Conservation (phyloP, 2,113 vertebrate species). For the Mustelus asterias region DNA sequence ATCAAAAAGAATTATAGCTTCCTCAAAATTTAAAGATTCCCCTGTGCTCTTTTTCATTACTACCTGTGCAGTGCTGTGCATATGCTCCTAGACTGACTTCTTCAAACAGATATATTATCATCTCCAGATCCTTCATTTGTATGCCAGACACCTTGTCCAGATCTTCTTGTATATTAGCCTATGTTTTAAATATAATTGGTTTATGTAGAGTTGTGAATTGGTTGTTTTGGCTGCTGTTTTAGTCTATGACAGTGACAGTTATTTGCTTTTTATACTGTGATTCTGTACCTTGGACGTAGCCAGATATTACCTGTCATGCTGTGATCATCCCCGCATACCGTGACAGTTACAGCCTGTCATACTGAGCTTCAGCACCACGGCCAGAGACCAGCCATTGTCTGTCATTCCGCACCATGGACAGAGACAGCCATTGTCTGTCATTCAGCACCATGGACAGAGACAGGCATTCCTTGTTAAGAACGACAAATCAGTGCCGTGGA, state of each 20-base stretch:
- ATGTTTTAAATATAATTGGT: conserved; percentile 37
- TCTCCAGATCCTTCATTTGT: conserved; percentile 44
- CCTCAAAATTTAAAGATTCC: conserved; percentile 50
- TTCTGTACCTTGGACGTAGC: conserved; percentile 60
- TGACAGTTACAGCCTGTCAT: conserved; percentile 59
- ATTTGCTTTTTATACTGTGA: conserved; percentile 62
- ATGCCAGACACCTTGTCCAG: conserved; percentile 52
- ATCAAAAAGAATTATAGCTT: conserved; percentile 55
- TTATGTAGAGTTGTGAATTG: conserved; percentile 51
- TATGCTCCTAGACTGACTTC: conserved; percentile 49
- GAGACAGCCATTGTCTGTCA: conserved; percentile 59
- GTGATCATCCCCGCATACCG: conserved; percentile 53
- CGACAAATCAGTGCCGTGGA: neutral
- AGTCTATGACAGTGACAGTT: conserved; percentile 57
- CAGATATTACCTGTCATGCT: conserved; percentile 58
- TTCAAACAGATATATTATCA: conserved; percentile 48
- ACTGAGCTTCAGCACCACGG: conserved; percentile 60
- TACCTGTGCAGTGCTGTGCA: conserved; percentile 54
- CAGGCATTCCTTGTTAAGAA: conserved; percentile 52
- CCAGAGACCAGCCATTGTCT: conserved; percentile 58
- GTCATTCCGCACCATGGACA: conserved; percentile 55
- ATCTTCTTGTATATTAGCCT: conserved; percentile 46
- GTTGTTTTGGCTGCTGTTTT: conserved; percentile 51
- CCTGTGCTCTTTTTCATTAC: conserved; percentile 54
- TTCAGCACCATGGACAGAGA: conserved; percentile 52